Conservation (phyloP, 2,888 invertebrate genomes). For the Pheosia tremula region DNA sequence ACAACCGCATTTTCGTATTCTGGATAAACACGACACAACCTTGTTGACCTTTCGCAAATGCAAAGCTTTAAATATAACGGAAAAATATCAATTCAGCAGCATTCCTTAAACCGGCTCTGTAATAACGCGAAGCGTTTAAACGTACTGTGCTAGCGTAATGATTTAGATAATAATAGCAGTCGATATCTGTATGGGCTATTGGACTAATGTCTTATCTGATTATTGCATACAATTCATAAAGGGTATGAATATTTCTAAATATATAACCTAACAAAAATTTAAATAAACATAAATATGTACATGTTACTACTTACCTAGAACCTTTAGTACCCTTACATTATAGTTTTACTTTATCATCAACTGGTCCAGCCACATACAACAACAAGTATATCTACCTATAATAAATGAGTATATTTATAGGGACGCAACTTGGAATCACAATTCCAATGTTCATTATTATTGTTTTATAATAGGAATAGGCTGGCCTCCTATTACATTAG, state of each 20-base stretch:
- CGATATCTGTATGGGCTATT: no score
- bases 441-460: background rate
- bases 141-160: background rate
- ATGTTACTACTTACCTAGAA: background rate
- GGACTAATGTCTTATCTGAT: no score
- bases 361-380: background rate
- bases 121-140: background rate
- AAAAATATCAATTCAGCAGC: background rate
- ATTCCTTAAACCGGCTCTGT: constrained; percentile 3
- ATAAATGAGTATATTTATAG: background rate
- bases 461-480: no score
- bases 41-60: background rate
- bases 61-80: background rate
- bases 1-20: background rate
- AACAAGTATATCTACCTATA: background rate
- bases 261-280: background rate
- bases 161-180: background rate
- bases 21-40: background rate
- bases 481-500: no score
- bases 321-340: background rate
- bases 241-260: no score
- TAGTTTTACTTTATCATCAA: background rate
- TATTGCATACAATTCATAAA: no score
- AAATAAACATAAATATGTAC: background rate
- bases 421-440: background rate